Base-by-base conservation (phyloP, 2,888 invertebrate species). In the Choreutis nemorana region DNA sequence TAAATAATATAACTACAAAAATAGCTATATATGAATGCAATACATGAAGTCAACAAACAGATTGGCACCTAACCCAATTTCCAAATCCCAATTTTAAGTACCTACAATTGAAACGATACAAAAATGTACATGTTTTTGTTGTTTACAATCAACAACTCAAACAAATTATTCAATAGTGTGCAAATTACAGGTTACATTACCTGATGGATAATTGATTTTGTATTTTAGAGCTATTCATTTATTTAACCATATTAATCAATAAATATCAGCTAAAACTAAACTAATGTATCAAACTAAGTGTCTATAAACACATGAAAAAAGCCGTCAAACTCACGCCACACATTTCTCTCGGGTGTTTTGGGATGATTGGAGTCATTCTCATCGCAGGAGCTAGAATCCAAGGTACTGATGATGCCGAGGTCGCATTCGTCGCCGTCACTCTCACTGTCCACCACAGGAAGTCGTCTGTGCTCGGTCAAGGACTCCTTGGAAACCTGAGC, bases 391-490 rank as follows among this genome's bases (percentile, higher is more conserved):
- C 75, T 80, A 28, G 78, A 72, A 42, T 79, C 77, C 32, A 84
- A 44, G 10, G 83, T 80, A 39, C 79, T 80, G 48, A 84, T 83
- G 49, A 81, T 82, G 29, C 83, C 84, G 34, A 84, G 58, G 45
- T 83, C 83, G 22, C 71, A 79, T 26, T 78, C 79, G 37, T 82
- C 82, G 29, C 64, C 70, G 43, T 77, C 77, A 39, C 72, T 77
- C 39, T 78, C 78, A 38, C 77, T 77, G 25, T 77, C 65, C 32
- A 77, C 60, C 20, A 75, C 77, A 10, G 78, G 66, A 8, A 78
- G 54, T 30, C 52, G 57, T 16, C 75, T 51, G 35, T 77, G 75
- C 37, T 63, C 64, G 30, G 72, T 77, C 39, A 73, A 34, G 3
- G 73, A 71, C 44, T 72, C 75, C 41, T 58, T 48, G 10, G 51